phyloP scores from a whole-genome alignment of 2,797 vertebrate genomes.

The Chelidonichthys spinosus region DNA sequence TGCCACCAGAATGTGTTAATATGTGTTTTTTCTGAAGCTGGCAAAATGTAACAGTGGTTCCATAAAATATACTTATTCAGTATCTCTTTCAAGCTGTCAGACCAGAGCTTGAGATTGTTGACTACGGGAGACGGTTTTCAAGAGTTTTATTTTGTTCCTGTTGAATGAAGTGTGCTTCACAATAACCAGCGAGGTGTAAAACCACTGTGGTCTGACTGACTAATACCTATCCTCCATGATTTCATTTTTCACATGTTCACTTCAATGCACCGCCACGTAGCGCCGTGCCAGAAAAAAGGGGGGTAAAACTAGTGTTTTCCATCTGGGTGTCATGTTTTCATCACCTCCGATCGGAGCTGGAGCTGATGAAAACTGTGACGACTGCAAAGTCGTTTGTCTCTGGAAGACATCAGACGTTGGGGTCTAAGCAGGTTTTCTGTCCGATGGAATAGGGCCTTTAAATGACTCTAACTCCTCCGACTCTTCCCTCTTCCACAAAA shows the following conservation, averaged over 20 bases:
- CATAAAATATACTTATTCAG: too few species aligned
- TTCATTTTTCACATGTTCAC: too few species aligned
- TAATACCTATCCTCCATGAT: too few species aligned
- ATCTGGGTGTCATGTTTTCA: background rate
- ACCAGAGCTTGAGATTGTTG: background rate
- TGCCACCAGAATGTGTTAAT: background rate
- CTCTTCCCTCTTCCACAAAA: slow-evolving; percentile 12
- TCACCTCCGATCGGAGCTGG: background rate
- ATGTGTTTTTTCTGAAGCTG: background rate
- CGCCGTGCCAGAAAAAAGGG: background rate
- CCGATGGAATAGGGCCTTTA: background rate
- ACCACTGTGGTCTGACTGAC: background rate
- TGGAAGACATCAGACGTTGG: background rate
- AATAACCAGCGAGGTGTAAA: background rate
- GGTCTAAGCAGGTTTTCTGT: background rate
- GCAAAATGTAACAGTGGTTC: too few species aligned
- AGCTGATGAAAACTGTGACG: background rate
- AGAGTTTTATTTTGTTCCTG: background rate
- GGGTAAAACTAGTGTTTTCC: background rate
- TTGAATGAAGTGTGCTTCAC: too few species aligned
- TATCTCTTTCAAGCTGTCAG: background rate
- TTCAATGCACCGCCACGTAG: background rate
- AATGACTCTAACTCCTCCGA: background rate
- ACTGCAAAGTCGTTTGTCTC: background rate
- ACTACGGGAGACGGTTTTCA: background rate